These are phyloP conservation scores for Etheostoma nigrum DNA, from an alignment of 2,797 vertebrate genomes.

Conservation along the genomic window DNA sequence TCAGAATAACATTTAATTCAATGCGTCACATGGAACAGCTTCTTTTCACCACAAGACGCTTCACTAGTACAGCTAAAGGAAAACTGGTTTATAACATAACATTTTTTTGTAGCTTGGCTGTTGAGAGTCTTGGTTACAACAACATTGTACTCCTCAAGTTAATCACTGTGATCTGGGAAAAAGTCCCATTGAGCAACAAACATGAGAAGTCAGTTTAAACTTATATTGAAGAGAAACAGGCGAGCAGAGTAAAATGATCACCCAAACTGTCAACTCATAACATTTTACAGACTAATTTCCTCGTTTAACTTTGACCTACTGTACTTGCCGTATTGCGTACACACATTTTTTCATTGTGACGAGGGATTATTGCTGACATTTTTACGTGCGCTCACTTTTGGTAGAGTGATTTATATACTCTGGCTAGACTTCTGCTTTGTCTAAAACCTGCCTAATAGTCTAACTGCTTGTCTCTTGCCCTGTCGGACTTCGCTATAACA, in stretches of 20 bases:
- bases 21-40: background rate
- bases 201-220: constrained; percentile 8
- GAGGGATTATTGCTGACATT: no score
- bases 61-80: constrained; percentile 3
- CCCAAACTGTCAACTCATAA: background rate
- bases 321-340: no score
- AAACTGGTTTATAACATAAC: constrained; percentile 5
- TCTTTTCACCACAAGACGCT: constrained; percentile 10
- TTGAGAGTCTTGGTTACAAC: constrained; percentile 12
- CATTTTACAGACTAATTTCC: background rate
- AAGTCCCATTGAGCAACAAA: constrained; percentile 19
- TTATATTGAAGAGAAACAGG: no score
- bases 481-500: no score
- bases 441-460: no score
- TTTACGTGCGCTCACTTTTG: no score
- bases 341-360: no score
- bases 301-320: background rate
- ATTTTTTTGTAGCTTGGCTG: constrained; percentile 1
- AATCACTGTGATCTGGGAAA: background rate
- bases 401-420: no score
- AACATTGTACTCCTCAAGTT: background rate
- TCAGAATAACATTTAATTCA: constrained; percentile 1
- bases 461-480: no score
- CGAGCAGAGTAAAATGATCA: background rate
- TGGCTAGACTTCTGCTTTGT: no score